Evolutionary conservation across 2,888 invertebrate species (phyloP).

Genomic region (Lepidochrysops patricia): DNA sequence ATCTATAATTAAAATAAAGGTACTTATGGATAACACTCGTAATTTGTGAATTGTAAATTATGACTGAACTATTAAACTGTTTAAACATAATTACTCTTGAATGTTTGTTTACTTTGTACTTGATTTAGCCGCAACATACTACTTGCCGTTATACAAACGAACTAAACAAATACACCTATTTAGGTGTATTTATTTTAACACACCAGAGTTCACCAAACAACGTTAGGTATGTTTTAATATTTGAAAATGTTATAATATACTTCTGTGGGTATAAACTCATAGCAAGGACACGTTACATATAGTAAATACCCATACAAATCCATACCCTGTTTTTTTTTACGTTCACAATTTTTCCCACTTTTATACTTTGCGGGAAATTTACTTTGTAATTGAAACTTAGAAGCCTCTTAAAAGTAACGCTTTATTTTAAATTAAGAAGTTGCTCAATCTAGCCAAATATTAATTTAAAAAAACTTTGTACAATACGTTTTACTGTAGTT

Average conservation of each 20-base stretch:
- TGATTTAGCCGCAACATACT: neutral
- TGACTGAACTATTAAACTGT: neutral
- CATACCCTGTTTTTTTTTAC: too few relatives aligned
- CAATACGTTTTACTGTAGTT: too few relatives aligned
- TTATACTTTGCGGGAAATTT: neutral
- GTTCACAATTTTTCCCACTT: too few relatives aligned
- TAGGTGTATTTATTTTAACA: neutral
- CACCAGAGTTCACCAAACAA: too few relatives aligned
- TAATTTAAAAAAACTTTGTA: neutral
- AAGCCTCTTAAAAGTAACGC: neutral
- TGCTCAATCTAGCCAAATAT: neutral
- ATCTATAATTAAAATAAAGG: too few relatives aligned
- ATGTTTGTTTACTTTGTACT: neutral
- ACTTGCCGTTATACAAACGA: neutral
- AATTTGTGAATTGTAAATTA: too few relatives aligned
- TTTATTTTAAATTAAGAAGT: neutral
- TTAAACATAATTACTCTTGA: neutral
- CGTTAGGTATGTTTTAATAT: too few relatives aligned
- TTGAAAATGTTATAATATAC: too few relatives aligned
- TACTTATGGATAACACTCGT: too few relatives aligned
- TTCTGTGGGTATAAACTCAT: too few relatives aligned
- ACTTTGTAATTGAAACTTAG: neutral
- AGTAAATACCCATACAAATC: too few relatives aligned
- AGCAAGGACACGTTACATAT: too few relatives aligned
- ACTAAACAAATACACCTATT: neutral